Evolutionary conservation across 2,888 invertebrate genomes (phyloP).

Genomic region (Conus canariensis): DNA sequence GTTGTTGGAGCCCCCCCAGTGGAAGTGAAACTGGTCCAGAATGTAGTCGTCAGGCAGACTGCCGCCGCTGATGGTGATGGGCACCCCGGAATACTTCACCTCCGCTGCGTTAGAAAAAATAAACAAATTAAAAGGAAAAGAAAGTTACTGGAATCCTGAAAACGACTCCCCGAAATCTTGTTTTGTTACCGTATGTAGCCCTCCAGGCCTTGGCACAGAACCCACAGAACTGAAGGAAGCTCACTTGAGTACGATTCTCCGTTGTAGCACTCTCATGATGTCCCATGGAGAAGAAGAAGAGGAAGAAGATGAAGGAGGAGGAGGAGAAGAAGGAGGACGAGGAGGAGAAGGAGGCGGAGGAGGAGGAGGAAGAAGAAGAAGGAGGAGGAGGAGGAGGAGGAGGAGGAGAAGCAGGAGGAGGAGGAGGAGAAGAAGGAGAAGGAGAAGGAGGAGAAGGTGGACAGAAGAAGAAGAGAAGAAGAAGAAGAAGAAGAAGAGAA

Average conservation of each 20-base stretch:
- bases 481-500: neutral
- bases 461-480: neutral
- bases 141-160: no score
- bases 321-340: neutral
- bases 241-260: no score
- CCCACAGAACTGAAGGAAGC: no score
- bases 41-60: conserved; percentile 61
- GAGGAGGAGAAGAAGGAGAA: neutral
- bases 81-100: conserved; percentile 39
- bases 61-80: conserved; percentile 55
- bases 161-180: no score
- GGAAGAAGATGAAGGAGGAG: neutral
- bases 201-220: no score
- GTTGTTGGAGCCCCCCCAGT: conserved; percentile 65
- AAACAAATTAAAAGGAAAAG: neutral
- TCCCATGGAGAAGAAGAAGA: neutral
- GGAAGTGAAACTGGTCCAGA: conserved; percentile 69
- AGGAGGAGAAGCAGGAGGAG: neutral
- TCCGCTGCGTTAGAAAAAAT: conserved; percentile 38
- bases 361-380: neutral
- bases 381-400: no score
- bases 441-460: neutral
- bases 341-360: no score
- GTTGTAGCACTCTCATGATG: no score
- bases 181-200: no score